These are phyloP conservation scores for Tetranychus truncatus DNA, from an alignment of 2,888 invertebrate genomes.

Conservation along the genomic window DNA sequence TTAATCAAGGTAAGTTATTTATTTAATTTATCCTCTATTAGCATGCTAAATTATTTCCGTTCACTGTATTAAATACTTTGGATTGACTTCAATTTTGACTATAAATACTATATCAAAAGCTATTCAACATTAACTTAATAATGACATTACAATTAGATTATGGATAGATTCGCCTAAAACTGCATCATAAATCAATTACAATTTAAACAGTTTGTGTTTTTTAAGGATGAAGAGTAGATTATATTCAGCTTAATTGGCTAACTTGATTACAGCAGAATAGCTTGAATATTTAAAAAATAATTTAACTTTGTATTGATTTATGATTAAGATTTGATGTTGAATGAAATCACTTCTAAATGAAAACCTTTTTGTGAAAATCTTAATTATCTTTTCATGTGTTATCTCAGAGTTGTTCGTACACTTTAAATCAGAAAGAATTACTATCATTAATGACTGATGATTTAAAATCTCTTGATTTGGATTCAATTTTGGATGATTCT, in stretches of 20 bases:
- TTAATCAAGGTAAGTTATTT: background rate
- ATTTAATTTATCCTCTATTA: background rate
- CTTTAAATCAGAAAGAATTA: background rate
- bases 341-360: background rate
- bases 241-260: no score
- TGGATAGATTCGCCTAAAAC: background rate
- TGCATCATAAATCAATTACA: no score
- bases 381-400: background rate
- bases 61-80: background rate
- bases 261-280: no score
- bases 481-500: constrained; percentile 1
- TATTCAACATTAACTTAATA: background rate
- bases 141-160: background rate
- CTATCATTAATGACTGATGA: background rate
- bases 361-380: background rate
- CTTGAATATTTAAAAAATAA: no score
- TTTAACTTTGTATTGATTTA: background rate
- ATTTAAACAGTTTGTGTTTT: no score
- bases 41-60: background rate
- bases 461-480: constrained; percentile 5
- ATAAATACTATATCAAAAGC: background rate
- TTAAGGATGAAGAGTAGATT: no score
- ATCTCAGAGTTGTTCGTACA: background rate
- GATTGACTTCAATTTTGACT: background rate
- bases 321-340: background rate